Conservation (phyloP, 2,113 vertebrate genomes). For the Chrysochloris asiatica region DNA sequence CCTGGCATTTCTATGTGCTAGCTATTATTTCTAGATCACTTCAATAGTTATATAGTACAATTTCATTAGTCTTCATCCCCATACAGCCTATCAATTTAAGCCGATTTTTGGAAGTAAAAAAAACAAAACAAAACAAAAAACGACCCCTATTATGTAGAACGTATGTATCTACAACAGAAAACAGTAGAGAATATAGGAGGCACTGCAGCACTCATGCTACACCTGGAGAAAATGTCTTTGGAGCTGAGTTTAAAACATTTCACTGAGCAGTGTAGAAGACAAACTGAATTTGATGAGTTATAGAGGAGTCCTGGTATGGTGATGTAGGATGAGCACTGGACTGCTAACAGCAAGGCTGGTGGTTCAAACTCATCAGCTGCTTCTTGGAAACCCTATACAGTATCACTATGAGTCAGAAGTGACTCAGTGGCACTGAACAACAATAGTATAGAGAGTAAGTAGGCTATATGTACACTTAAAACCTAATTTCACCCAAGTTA, state of each 20-base stretch:
- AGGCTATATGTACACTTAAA: not conserved
- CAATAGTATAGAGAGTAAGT: not conserved
- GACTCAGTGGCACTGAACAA: not conserved
- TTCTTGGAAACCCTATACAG: no score
- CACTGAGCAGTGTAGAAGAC: no score
- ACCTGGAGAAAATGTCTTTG: not conserved
- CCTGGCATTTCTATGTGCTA: not conserved
- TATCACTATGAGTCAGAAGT: no score
- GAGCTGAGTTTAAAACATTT: constrained; percentile 7
- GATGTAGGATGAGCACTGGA: not conserved
- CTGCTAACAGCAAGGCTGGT: no score
- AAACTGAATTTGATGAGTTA: no score
- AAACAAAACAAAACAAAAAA: not conserved
- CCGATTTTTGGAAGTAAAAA: not conserved
- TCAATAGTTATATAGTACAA: not conserved
- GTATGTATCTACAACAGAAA: not conserved
- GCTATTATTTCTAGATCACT: constrained; percentile 1
- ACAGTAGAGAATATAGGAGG: not conserved
- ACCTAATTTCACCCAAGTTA: not conserved
- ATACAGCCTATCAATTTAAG: not conserved
- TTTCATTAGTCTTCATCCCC: not conserved
- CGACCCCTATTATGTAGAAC: not conserved
- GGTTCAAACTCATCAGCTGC: no score
- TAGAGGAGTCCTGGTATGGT: no score
- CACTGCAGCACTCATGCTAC: not conserved